Base-by-base conservation (phyloP, 2,113 vertebrate species). In the Chloropsis cyanopogon region DNA sequence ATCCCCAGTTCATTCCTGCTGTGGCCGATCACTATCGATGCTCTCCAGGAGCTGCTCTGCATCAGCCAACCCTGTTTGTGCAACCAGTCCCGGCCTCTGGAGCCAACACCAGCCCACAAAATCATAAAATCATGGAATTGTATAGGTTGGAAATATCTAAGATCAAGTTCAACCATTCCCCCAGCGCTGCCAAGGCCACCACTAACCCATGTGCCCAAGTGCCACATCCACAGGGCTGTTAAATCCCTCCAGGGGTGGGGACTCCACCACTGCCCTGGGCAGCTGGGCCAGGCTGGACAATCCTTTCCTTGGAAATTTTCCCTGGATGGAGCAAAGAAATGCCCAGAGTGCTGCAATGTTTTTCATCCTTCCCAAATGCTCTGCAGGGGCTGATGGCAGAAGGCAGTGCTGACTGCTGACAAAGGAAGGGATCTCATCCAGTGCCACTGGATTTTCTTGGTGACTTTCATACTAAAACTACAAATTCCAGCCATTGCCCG, bases 21-120 rank as follows among this genome's bases (percentile, higher is more conserved):
- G 91, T 35, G 75, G 81, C 85, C 3, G 91, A 95, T 93, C 4
- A 13, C 82, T 97, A 96, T 97, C 87, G 19, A 88, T 59, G 92
- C 80, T 90, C 93, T 96, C 86, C 93, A 78, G 86, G 92, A 95
- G 93, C 93, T 89, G 92, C 76, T 97, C 92, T 91, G 86, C 78
- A 66, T 97, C 95, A 96, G 93, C 81, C 94, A 95, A 52, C 8
- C 14, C 71, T 79, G 71, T 84, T 96, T 81, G 66, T 82, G 83
- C 83, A 96, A 91, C 78, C 84, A 84, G 71, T 81, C 77, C 83
- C 16, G 12, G 96, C 52, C 87, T 72, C 83, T 25, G 16, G 65
- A 72, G 53, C 65, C 64, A 92, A 33, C 60, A 39, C 15, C 47
- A 91, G 60, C 81, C 86, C 79, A 80, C 82, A 86, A 75, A 94